Base-by-base conservation (phyloP, 37 sponge, comb jelly and placozoan genomes). In the Dysidea cf. avara region DNA sequence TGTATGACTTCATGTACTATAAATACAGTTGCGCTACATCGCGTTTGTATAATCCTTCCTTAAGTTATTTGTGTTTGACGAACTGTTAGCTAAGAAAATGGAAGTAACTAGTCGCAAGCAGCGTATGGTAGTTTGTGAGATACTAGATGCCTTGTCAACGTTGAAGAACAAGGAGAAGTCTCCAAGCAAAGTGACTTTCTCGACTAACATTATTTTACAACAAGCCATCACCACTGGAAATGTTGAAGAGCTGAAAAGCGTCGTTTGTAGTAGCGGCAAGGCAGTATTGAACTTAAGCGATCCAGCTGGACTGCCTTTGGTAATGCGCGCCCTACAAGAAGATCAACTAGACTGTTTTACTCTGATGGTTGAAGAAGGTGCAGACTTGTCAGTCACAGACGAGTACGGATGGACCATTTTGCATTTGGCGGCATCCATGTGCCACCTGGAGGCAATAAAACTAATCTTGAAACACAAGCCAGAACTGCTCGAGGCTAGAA, bases 371-470 rank as follows among this genome's bases (percentile, higher is more conserved):
- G 68, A 75, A 1, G 46, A 57, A 24, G 90, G 90, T n/a, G 90
- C 84, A 6, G 84, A 89, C 39, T 39, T 89, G 13, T 49, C 71
- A 0, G 56, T 66, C 7, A 2, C 34, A 11, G 90, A 89, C 69
- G 67, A 56, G 2, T 84, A 89, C 50, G 71, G 73, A 34, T 89
- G 90, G 90, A 89, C 54, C 18, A 66, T 33, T 35, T 76, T 89
- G 4, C 90, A 89, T 50, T 80, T 83, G 1, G 90, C 90, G 4
- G 80, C 80, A 13, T 79, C 77, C 37, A 83, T 83, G 75, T 80
- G 81, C 54, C 76, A 89, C 74, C 1, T 83, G 1, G 79, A 79
- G 35, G 84, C 90, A 53, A 85, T 77, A 7, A 56, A 74, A 32
- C 56, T 52, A 50, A 80, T 83, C 50, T 28, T 89, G 43, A 46